A percentile compares a stretch with the other conserved stretches of the same genome.
phyloP scores from a whole-genome alignment of 2,113 vertebrate genomes.

The Hippopotamus amphibius region DNA sequence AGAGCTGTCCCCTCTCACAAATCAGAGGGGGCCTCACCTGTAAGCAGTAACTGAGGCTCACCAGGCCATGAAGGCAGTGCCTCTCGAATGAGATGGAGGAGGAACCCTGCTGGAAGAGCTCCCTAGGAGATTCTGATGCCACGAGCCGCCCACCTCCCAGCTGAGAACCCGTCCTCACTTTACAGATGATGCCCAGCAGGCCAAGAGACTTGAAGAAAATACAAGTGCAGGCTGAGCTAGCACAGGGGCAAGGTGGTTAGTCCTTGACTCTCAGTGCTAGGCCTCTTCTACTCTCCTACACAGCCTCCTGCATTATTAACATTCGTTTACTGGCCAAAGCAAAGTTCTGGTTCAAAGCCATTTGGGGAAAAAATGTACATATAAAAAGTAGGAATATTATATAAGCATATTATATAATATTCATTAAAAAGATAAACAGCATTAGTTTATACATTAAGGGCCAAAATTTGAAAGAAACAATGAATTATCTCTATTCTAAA shows the following conservation, averaged over 20 bases:
- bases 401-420: not conserved
- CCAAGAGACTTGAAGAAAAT: not conserved
- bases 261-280: not conserved
- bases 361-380: not conserved
- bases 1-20: not conserved
- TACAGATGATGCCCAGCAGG: not conserved
- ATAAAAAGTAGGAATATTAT: not conserved
- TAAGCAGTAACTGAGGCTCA: not conserved
- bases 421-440: not conserved
- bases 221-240: not conserved
- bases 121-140: not conserved
- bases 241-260: not conserved
- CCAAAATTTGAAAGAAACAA: not conserved
- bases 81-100: not conserved
- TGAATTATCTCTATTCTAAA: conserved; percentile 14
- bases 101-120: not conserved
- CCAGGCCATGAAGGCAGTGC: not conserved
- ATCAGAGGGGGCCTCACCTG: not conserved
- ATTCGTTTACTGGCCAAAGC: not conserved
- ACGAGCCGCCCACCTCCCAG: not conserved
- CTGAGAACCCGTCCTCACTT: not conserved
- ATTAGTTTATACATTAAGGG: not conserved
- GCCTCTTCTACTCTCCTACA: not conserved
- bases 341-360: conserved; percentile 18
- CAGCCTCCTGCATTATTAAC: not conserved